Evolutionary conservation across 2,797 vertebrate species (phyloP).

Genomic region (Oryzias dopingdopingensis): DNA sequence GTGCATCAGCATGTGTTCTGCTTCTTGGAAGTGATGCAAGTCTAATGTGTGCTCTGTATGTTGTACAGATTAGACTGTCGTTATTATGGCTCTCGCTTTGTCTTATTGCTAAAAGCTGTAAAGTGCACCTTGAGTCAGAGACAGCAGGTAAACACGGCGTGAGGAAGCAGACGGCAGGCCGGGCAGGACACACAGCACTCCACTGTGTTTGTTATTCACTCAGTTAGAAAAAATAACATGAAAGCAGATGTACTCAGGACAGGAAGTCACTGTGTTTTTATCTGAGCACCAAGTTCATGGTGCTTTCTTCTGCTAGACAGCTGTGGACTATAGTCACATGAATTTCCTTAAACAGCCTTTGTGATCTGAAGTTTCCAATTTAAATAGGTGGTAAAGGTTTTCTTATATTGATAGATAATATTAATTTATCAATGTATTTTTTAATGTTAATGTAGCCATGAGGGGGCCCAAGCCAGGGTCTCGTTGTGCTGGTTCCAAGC

Average conservation of each 20-base stretch:
- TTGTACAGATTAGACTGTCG: conserved; percentile 55
- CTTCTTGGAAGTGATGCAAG: conserved; percentile 60
- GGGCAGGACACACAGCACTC: conserved; percentile 21
- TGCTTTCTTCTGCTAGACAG: conserved; percentile 16
- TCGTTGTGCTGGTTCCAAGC: too few species aligned
- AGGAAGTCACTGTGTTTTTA: conserved; percentile 19
- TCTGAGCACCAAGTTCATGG: conserved; percentile 14
- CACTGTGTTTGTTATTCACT: conserved; percentile 51
- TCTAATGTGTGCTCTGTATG: conserved; percentile 40
- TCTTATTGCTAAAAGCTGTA: conserved; percentile 57
- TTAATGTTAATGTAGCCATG: too few species aligned
- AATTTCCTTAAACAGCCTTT: background rate
- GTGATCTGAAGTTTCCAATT: conserved; percentile 18
- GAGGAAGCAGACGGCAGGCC: conserved; percentile 16
- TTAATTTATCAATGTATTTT: too few species aligned
- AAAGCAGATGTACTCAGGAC: conserved; percentile 29
- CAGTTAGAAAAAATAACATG: conserved; percentile 47
- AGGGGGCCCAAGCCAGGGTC: too few species aligned
- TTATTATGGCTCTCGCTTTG: conserved; percentile 51
- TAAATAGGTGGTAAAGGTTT: conserved; percentile 25
- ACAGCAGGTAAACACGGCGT: conserved; percentile 44
- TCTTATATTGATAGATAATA: conserved; percentile 13
- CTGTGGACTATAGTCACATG: conserved; percentile 12
- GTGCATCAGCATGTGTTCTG: conserved; percentile 37
- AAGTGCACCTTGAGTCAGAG: conserved; percentile 49